Evolutionary conservation across 2,888 invertebrate genomes (phyloP).

Genomic region (Periphyllus acericola): DNA sequence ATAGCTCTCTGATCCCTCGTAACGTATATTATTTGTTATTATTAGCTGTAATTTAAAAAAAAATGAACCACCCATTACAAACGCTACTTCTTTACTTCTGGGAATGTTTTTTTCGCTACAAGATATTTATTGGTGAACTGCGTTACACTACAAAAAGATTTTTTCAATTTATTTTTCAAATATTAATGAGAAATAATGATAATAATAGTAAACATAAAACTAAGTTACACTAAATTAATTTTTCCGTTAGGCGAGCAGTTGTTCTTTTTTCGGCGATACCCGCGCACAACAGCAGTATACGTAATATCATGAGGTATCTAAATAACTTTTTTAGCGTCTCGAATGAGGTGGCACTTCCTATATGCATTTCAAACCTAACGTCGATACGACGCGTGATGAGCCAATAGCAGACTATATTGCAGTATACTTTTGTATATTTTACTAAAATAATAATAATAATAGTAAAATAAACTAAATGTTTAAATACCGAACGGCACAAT

Average conservation of each 20-base stretch:
- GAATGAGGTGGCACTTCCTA: neutral
- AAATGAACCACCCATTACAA: neutral
- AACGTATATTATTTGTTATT: neutral
- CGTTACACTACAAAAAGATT: neutral
- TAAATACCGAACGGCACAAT: too few species aligned
- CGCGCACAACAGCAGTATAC: neutral
- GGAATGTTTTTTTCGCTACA: neutral
- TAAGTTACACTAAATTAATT: slow-evolving; percentile 25
- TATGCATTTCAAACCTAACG: slow-evolving; percentile 11
- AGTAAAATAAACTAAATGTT: neutral
- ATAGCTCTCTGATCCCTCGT: neutral
- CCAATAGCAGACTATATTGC: neutral
- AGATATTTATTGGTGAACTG: neutral
- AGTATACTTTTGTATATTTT: neutral
- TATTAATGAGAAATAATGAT: slow-evolving; percentile 27
- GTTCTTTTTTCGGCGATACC: neutral
- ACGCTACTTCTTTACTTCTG: neutral
- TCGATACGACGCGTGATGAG: slow-evolving; percentile 24
- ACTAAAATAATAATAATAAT: too few species aligned
- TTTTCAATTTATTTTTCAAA: slow-evolving; percentile 27
- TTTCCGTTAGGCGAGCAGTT: neutral
- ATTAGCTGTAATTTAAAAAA: neutral
- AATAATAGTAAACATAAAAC: neutral
- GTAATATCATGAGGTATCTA: neutral
- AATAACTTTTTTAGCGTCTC: neutral